Evolutionary conservation across 2,888 invertebrate species (phyloP).

Genomic region (Sinohyriopsis cumingii): DNA sequence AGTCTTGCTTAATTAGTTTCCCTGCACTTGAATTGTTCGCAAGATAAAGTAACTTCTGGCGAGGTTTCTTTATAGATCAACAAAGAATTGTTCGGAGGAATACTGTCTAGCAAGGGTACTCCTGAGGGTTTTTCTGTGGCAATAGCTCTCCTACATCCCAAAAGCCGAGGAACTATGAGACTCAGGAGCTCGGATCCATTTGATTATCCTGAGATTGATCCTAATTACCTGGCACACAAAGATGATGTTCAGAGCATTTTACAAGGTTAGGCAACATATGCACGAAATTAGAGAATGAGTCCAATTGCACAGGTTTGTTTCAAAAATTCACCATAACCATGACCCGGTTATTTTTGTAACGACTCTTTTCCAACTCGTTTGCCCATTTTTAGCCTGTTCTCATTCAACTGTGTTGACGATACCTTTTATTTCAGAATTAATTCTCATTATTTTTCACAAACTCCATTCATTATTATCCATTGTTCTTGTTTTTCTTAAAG

Average conservation of each 20-base stretch:
- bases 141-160: slow-evolving; percentile 71
- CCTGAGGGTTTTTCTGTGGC: slow-evolving; percentile 58
- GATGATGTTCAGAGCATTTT: slow-evolving; percentile 74
- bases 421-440: no score
- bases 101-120: no score
- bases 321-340: background rate
- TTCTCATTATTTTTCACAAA: no score
- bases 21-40: no score
- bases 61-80: background rate
- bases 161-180: slow-evolving; percentile 86
- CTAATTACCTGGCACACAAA: slow-evolving; percentile 84
- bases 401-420: no score
- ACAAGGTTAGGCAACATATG: slow-evolving; percentile 9
- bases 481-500: no score
- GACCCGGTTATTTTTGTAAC: no score
- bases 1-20: no score
- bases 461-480: no score
- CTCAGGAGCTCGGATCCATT: slow-evolving; percentile 83
- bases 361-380: no score
- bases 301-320: background rate
- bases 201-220: slow-evolving; percentile 87
- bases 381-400: no score
- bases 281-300: background rate
- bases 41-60: background rate
- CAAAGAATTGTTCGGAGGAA: background rate